These are phyloP conservation scores for Eristalis tenax DNA, from an alignment of 2,888 invertebrate genomes.

Conservation along the genomic window DNA sequence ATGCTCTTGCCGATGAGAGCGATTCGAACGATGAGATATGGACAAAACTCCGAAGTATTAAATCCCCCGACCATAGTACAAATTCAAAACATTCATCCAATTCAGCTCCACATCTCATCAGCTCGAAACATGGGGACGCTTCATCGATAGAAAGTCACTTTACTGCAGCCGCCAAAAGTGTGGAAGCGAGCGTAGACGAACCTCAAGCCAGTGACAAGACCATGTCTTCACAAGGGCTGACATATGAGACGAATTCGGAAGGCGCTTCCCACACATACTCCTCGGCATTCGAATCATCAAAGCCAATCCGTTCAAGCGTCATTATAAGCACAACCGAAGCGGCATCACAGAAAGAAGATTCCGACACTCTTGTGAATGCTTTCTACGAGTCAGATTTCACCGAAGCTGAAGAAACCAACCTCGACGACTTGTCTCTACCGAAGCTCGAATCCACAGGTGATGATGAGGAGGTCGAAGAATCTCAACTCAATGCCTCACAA, in stretches of 20 bases:
- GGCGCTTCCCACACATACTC: conserved; percentile 32
- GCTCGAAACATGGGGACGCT: not conserved
- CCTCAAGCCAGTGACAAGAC: not conserved
- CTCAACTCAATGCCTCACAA: not conserved
- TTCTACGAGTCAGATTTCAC: conserved; percentile 74
- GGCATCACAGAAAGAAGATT: conserved; percentile 11
- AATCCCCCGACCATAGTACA: conserved; percentile 68
- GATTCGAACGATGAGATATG: conserved; percentile 7
- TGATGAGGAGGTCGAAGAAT: conserved; percentile 44
- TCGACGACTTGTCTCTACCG: conserved; percentile 77
- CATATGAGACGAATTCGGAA: conserved; percentile 4
- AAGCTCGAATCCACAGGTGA: conserved; percentile 75
- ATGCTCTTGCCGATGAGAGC: conserved; percentile 10
- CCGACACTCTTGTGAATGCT: conserved; percentile 38
- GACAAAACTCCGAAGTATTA: conserved; percentile 53
- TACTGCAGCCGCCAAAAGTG: not conserved
- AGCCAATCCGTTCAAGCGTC: conserved; percentile 52
- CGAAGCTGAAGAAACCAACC: conserved; percentile 73
- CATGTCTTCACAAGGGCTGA: not conserved
- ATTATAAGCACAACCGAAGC: conserved; percentile 34
- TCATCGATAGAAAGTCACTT: conserved; percentile 15
- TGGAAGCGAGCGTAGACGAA: not conserved
- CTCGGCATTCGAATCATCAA: conserved; percentile 43
- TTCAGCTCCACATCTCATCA: not conserved
- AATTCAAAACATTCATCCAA: conserved; percentile 69